Evolutionary conservation across 2,113 vertebrate genomes (phyloP).

Genomic region (Oriolus oriolus): DNA sequence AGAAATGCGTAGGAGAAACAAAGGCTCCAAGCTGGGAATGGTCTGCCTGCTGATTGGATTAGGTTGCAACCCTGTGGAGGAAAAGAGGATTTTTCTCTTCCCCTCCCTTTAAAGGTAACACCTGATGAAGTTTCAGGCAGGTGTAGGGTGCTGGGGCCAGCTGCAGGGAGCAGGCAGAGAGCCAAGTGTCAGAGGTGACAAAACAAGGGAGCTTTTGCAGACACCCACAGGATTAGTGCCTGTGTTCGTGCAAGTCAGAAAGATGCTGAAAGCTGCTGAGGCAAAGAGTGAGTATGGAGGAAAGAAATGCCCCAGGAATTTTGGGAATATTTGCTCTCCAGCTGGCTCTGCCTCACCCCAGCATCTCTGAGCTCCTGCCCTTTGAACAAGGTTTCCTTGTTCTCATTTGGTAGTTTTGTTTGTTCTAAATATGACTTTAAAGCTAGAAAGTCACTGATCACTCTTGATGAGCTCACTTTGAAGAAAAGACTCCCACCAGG

Average conservation of each 20-base stretch:
- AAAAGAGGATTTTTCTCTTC: rapidly evolving
- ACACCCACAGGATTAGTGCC: not conserved
- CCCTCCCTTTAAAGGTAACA: not conserved
- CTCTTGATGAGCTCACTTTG: not conserved
- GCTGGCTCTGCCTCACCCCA: not conserved
- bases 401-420: not conserved
- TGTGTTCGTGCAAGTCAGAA: not conserved
- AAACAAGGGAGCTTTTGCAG: not conserved
- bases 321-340: not conserved
- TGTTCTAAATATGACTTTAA: not conserved
- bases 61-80: rapidly evolving
- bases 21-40: rapidly evolving
- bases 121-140: not conserved
- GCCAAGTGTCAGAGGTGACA: not conserved
- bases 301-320: not conserved
- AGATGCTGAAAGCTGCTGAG: not conserved
- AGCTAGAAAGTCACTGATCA: rapidly evolving
- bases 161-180: not conserved
- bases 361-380: not conserved
- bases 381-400: not conserved
- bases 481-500: not conserved
- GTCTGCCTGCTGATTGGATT: not conserved
- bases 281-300: not conserved
- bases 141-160: not conserved
- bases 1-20: rapidly evolving